Percentiles rank a stretch among this genome's conserved stretches.
Evolutionary conservation across 2,797 vertebrate species (phyloP).

Genomic region (Sebastes minor): DNA sequence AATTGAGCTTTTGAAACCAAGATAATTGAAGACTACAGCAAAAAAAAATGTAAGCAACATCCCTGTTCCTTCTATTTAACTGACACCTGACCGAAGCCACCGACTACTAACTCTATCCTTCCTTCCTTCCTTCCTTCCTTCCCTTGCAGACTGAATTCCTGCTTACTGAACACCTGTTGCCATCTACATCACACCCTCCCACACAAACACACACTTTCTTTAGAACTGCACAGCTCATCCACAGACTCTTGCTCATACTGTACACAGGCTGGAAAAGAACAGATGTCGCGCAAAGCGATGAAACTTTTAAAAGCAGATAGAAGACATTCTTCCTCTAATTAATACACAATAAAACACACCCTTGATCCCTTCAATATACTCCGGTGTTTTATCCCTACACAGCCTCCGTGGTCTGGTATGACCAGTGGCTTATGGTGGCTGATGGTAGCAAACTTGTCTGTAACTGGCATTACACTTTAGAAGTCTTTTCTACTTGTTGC

Average conservation of each 20-base stretch:
- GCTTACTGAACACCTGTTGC: background rate
- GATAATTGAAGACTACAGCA: background rate
- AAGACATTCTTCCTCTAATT: background rate
- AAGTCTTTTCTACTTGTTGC: background rate
- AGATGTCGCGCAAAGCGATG: background rate
- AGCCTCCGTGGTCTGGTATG: background rate
- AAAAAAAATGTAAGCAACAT: background rate
- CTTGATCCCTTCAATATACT: background rate
- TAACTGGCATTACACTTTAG: background rate
- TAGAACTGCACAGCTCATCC: background rate
- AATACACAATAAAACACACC: background rate
- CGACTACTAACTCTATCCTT: background rate
- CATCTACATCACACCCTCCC: slow-evolving; percentile 11
- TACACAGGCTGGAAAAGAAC: background rate
- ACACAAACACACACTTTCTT: slow-evolving; percentile 6
- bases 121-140: slow-evolving; percentile 11
- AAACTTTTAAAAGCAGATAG: background rate
- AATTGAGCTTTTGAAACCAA: background rate
- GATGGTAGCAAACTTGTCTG: background rate
- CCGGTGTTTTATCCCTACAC: background rate
- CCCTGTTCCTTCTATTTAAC: background rate
- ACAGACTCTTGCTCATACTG: background rate
- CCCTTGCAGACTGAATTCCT: background rate
- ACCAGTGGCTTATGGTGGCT: no score
- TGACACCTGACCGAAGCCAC: slow-evolving; percentile 28